Evolutionary conservation across 2,888 invertebrate species (phyloP).

Genomic region (Trachelus troglodyta): DNA sequence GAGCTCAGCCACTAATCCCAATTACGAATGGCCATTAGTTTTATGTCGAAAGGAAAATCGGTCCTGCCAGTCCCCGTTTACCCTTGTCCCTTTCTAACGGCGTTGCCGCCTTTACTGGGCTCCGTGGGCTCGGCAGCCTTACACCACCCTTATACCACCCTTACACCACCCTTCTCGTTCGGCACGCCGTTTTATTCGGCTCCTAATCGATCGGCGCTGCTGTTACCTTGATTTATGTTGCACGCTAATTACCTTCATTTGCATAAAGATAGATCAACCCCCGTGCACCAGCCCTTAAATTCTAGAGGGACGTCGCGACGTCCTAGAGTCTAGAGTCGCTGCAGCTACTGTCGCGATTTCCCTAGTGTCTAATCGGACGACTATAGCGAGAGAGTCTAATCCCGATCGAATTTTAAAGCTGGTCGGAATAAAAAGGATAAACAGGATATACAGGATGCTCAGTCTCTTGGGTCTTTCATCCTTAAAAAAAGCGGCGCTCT

Average conservation of each 20-base stretch:
- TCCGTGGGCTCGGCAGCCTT: slow-evolving; percentile 13
- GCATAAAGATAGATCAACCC: slow-evolving; percentile 58
- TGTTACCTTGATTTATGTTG: slow-evolving; percentile 60
- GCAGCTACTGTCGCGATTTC: too few species aligned
- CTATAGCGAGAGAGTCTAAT: too few species aligned
- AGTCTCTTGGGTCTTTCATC: too few species aligned
- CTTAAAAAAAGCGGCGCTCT: too few species aligned
- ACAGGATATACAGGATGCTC: too few species aligned
- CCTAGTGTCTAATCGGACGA: too few species aligned
- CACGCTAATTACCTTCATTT: slow-evolving; percentile 62
- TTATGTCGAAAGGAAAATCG: slow-evolving; percentile 58
- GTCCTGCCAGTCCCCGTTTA: slow-evolving; percentile 22
- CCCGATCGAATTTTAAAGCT: too few species aligned
- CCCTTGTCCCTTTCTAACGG: slow-evolving; percentile 20
- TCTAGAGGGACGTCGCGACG: slow-evolving; percentile 4
- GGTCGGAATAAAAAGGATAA: too few species aligned
- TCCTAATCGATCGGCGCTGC: slow-evolving; percentile 38
- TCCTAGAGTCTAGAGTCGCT: too few species aligned
- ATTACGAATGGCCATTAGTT: slow-evolving; percentile 64
- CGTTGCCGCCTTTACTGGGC: slow-evolving; percentile 16
- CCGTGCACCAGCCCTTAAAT: slow-evolving; percentile 47
- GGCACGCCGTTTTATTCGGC: neutral
- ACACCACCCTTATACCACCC: neutral
- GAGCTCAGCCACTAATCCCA: slow-evolving; percentile 55
- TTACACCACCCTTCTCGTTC: neutral